Evolutionary conservation across 2,113 vertebrate genomes (phyloP).

Genomic region (Podarcis muralis): DNA sequence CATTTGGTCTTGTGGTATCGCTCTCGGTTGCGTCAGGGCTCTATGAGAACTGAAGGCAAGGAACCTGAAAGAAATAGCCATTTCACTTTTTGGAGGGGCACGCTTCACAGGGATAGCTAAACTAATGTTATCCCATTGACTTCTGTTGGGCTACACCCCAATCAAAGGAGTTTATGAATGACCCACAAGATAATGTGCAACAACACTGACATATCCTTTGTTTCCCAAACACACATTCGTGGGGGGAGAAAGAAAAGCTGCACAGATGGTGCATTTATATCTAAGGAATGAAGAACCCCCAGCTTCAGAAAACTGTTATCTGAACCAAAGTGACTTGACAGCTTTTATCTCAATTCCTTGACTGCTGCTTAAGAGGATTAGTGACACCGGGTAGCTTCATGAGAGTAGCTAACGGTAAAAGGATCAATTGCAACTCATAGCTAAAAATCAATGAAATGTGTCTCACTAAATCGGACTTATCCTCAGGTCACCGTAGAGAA

Average conservation of each 20-base stretch:
- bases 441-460: slow-evolving; percentile 76
- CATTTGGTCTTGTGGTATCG: neutral
- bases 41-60: neutral
- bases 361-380: slow-evolving; percentile 81
- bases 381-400: slow-evolving; percentile 58
- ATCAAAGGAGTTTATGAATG: neutral
- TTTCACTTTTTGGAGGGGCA: neutral
- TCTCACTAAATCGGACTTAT: slow-evolving; percentile 71
- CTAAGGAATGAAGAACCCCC: slow-evolving; percentile 54
- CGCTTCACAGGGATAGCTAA: neutral
- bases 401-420: slow-evolving; percentile 66
- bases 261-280: slow-evolving; percentile 48
- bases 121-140: neutral
- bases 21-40: neutral
- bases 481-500: slow-evolving; percentile 51
- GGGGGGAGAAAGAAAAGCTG: neutral
- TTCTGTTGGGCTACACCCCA: neutral
- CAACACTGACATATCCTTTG: slow-evolving; percentile 45
- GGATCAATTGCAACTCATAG: slow-evolving; percentile 71
- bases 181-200: slow-evolving; percentile 31
- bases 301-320: slow-evolving; percentile 71
- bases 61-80: neutral
- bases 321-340: slow-evolving; percentile 70
- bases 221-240: slow-evolving; percentile 7
- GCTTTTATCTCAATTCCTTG: slow-evolving; percentile 78